Evolutionary conservation across 2,888 invertebrate species (phyloP), one percentile per base, ranked within the genome.

Genomic region (Pollenia labialis): DNA sequence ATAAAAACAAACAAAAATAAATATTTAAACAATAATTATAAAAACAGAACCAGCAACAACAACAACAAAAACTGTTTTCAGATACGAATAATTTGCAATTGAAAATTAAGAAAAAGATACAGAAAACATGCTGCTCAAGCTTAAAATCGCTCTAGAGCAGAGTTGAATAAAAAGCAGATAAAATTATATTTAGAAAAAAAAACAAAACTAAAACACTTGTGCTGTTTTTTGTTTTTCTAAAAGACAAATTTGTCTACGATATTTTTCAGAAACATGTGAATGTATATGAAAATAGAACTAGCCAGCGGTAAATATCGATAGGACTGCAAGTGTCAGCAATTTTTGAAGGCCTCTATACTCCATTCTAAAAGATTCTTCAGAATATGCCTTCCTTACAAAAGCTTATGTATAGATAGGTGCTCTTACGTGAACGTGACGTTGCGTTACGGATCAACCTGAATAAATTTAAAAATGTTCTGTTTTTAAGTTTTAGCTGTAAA

Each of bases 11-110:
- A 50, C 14, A 81, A 44, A 54, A 50, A 16, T 46, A 72, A 81
- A 81, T 81, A 81, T 72, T 66, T 74, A 50, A 64, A 81, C 46
- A 81, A 72, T 9, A 79, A 52, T n/a, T 60, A 58, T 23, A 66
- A 12, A 54, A 50, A 32, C 32, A 32, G 32, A 32, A 32, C 32
- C 32, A 32, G 32, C 32, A 32, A 32, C 32, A 32, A 32, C 6
- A 32, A 32, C 32, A 71, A 68, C n/a, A 62, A 66, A 32, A 81
- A 81, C 66, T 66, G 64, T 81, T 54, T 81, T 62, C 56, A 44
- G 58, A 68, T 60, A 75, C 52, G 44, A 71, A 62, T 71, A 52
- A 71, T 62, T 71, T 42, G 62, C 52, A 42, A 4, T 52, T 4
- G 4, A 50, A 32, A 16, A 69, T 23, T 32, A n/a, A 10, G 40